Percentiles rank a stretch among this genome's conserved stretches.
These are phyloP conservation scores for Bettongia penicillata DNA, from an alignment of 2,113 vertebrate genomes.

Conservation along the genomic window DNA sequence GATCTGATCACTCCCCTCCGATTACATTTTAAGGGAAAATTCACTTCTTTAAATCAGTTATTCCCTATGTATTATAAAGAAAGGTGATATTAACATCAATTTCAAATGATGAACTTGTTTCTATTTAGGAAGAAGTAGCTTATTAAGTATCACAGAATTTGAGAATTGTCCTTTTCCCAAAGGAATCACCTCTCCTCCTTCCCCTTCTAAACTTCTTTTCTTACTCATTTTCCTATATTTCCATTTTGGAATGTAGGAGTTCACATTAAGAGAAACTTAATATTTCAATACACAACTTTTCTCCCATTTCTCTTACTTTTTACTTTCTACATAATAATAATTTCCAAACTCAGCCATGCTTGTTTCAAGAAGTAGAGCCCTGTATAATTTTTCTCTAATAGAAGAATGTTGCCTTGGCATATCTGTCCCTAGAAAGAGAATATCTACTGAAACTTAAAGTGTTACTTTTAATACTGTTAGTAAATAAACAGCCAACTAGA, in stretches of 20 bases:
- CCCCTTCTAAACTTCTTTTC: background rate
- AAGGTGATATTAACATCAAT: background rate
- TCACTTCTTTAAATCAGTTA: background rate
- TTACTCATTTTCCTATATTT: background rate
- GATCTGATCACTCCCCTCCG: background rate
- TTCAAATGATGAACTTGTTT: background rate
- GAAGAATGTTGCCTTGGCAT: constrained; percentile 21
- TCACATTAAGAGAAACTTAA: background rate
- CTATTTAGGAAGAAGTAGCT: background rate
- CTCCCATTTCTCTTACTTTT: constrained; percentile 18
- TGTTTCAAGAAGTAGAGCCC: constrained; percentile 1
- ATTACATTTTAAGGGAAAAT: background rate
- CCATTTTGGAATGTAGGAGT: background rate
- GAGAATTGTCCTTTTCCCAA: background rate
- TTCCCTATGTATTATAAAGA: background rate
- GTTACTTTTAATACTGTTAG: background rate
- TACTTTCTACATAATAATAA: background rate
- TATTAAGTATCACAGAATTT: background rate
- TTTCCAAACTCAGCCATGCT: background rate
- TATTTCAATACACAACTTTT: background rate
- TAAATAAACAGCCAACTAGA: background rate
- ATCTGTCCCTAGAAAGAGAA: background rate
- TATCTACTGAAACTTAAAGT: constrained; percentile 15
- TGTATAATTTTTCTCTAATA: background rate
- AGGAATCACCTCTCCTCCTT: background rate